Evolutionary conservation across 2,797 vertebrate genomes (phyloP).

Genomic region (Typhlichthys eigenmanni): DNA sequence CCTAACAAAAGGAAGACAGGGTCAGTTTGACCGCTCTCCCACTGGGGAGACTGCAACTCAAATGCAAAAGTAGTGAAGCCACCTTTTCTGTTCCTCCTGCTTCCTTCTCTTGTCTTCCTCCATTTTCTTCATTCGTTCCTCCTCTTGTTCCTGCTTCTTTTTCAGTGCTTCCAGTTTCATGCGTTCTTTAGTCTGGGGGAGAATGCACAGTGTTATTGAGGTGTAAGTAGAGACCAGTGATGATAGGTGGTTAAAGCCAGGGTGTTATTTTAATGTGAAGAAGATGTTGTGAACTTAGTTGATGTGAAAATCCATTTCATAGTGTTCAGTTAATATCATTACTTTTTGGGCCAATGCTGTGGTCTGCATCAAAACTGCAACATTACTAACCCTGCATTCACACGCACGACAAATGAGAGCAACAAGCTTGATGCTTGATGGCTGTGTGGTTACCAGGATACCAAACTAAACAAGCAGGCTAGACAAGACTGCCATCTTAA

Average conservation of each 20-base stretch:
- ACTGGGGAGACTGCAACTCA: neutral
- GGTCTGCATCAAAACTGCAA: too few relatives aligned
- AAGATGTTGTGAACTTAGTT: constrained; percentile 1
- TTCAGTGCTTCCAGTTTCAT: constrained; percentile 87
- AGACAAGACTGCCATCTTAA: too few relatives aligned
- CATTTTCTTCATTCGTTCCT: constrained; percentile 87
- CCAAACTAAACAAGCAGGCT: too few relatives aligned
- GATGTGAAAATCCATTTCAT: constrained; percentile 32
- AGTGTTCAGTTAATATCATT: too few relatives aligned
- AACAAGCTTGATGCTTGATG: too few relatives aligned
- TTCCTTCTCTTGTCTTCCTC: constrained; percentile 90
- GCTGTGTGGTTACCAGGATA: too few relatives aligned
- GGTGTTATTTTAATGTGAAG: constrained; percentile 1
- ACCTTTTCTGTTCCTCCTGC: constrained; percentile 90
- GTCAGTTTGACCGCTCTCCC: neutral
- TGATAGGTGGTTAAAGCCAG: neutral
- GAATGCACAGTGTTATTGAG: neutral
- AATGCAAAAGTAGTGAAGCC: constrained; percentile 2
- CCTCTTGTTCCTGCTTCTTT: constrained; percentile 92
- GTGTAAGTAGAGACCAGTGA: neutral
- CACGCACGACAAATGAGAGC: too few relatives aligned
- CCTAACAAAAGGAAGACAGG: constrained; percentile 62
- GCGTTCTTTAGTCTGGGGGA: constrained; percentile 77
- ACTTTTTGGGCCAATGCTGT: too few relatives aligned
- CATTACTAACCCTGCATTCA: too few relatives aligned